A percentile compares a stretch with the other conserved stretches of the same genome.
Conservation (phyloP, 2,888 invertebrate genomes). For the Tricholauxania praeusta region DNA sequence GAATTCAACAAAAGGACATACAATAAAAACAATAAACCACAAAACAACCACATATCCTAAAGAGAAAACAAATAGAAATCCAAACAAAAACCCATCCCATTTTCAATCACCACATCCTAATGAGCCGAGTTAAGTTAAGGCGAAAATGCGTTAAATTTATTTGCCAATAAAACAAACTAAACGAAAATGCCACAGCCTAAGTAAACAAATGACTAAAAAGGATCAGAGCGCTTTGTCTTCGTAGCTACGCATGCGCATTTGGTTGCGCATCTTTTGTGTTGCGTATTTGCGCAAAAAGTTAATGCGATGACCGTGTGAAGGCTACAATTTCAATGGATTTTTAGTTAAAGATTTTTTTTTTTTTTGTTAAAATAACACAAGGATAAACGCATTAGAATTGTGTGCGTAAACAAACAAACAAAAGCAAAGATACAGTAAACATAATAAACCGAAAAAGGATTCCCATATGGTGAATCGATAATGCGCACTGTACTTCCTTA, state of each 20-base stretch:
- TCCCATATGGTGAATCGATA: background rate
- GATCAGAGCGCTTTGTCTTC: background rate
- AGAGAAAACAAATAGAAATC: background rate
- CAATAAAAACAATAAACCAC: too few relatives aligned
- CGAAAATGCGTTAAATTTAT: conserved; percentile 30
- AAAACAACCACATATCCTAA: too few relatives aligned
- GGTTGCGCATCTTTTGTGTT: background rate
- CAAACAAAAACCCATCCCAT: conserved; percentile 8
- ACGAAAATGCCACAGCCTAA: conserved; percentile 3
- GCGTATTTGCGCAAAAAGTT: conserved; percentile 16
- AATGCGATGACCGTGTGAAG: conserved; percentile 15
- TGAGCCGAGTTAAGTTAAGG: conserved; percentile 15
- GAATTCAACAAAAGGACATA: too few relatives aligned
- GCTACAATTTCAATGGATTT: background rate
- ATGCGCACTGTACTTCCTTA: background rate
- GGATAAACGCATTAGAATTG: conserved; percentile 21
- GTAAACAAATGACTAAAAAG: background rate
- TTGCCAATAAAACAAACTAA: conserved; percentile 12
- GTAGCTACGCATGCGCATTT: background rate
- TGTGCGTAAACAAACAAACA: conserved; percentile 4
- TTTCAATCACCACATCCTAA: background rate
- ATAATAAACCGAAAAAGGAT: background rate
- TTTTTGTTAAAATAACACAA: conserved; percentile 13
- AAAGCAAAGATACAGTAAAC: background rate
- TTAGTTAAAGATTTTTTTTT: too few relatives aligned